Evolutionary conservation across 2,797 vertebrate species (phyloP), one percentile per base, ranked within the genome.

Genomic region (Pygocentrus nattereri): DNA sequence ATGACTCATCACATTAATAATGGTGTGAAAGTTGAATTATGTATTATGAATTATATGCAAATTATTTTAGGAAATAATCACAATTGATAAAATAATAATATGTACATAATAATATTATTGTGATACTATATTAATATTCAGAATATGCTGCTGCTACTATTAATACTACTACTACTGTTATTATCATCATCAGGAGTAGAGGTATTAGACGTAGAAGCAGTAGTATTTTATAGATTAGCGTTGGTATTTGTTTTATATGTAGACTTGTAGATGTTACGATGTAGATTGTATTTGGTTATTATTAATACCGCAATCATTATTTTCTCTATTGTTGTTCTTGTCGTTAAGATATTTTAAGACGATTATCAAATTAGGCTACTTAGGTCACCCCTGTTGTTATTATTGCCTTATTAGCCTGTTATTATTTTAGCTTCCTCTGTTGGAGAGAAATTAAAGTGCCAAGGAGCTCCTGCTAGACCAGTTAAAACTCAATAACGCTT

Each of bases 1-100:
- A 65, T 65, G 62, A 65, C 62, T 65, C 62, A 65, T 65, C 62
- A 65, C 18, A 65, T 65, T 19, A 64, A 6, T 34, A 7, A 31
- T 65, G 10, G 65, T 38, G 38, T 31, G 30, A 12, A 34, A 23
- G 56, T 59, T 27, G n/a, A n/a, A n/a, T n/a, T n/a, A n/a, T n/a
- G n/a, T n/a, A n/a, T 23, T 0, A 10, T 44, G 1, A 59, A 59
- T 56, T 8, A 54, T 19, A 54, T 54, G 16, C 21, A 1, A 25
- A 1, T 21, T 0, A 5, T 38, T 5, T 38, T 38, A 38, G 34
- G 6, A n/a, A n/a, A 34, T 6, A 56, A 7, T 23, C 23, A n/a
- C 2, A 56, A 6, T 23, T n/a, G 56, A 18, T 23, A 56, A 1
- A 6, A 23, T 10, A n/a, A 54, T 21, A 3, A 31, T 31, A 15